phyloP scores from a whole-genome alignment of 2,888 invertebrate species.

The Harpagoxenus sublaevis region DNA sequence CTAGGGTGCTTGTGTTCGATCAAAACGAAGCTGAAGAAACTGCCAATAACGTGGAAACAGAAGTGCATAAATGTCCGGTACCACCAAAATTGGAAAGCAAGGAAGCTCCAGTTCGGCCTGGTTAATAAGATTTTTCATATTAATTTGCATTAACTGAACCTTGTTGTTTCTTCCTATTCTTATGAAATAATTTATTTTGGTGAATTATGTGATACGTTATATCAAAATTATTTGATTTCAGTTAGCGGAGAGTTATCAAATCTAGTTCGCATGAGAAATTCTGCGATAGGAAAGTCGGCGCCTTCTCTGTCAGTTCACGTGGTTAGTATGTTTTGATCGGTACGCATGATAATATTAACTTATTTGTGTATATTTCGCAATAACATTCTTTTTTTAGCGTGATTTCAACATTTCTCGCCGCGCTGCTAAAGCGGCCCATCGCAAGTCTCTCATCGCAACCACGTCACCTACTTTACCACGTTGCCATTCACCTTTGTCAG shows the following conservation, averaged over 20 bases:
- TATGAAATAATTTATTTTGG: neutral
- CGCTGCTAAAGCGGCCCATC: slow-evolving; percentile 89
- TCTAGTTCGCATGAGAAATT: slow-evolving; percentile 95
- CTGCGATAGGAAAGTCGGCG: slow-evolving; percentile 96
- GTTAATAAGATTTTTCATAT: slow-evolving; percentile 68
- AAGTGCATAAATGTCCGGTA: slow-evolving; percentile 72
- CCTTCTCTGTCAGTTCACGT: slow-evolving; percentile 94
- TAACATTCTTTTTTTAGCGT: slow-evolving; percentile 78
- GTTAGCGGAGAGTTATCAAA: slow-evolving; percentile 89
- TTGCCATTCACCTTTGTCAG: slow-evolving; percentile 93
- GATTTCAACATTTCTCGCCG: slow-evolving; percentile 87
- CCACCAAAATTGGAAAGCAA: slow-evolving; percentile 81
- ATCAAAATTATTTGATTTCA: slow-evolving; percentile 70
- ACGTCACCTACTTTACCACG: slow-evolving; percentile 92
- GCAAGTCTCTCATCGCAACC: slow-evolving; percentile 92
- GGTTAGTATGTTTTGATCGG: slow-evolving; percentile 85
- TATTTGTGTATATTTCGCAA: neutral
- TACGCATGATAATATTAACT: neutral
- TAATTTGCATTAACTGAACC: neutral
- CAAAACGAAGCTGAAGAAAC: slow-evolving; percentile 89
- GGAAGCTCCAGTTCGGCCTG: slow-evolving; percentile 83
- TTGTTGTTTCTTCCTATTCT: neutral
- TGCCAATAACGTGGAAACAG: slow-evolving; percentile 75
- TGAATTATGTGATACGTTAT: neutral
- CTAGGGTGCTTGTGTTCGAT: slow-evolving; percentile 92